phyloP scores from a whole-genome alignment of 2,888 invertebrate species.

The Lagria hirta region DNA sequence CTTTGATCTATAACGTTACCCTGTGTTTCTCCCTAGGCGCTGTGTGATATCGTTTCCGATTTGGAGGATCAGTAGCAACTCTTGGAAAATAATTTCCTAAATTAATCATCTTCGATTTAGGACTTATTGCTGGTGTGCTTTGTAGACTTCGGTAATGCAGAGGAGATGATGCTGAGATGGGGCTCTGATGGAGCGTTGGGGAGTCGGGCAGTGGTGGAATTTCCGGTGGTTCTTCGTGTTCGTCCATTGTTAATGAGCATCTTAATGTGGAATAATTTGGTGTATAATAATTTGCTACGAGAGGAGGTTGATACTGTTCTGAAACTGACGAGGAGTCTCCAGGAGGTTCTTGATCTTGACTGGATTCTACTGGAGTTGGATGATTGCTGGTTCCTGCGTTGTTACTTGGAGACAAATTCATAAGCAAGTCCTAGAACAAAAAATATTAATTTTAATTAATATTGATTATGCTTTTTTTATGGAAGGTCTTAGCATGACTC shows the following conservation, averaged over 20 bases:
- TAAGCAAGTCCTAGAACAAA: slow-evolving; percentile 59
- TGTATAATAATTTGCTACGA: slow-evolving; percentile 57
- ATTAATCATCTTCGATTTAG: slow-evolving; percentile 52
- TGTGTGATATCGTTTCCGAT: slow-evolving; percentile 61
- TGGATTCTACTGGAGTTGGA: slow-evolving; percentile 52
- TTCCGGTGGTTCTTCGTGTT: slow-evolving; percentile 44
- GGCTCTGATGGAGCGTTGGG: slow-evolving; percentile 46
- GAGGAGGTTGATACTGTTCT: slow-evolving; percentile 59
- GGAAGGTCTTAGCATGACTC: no score
- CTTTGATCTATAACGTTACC: slow-evolving; percentile 39
- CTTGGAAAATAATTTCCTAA: slow-evolving; percentile 52
- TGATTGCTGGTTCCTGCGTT: slow-evolving; percentile 48
- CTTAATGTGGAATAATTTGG: slow-evolving; percentile 58
- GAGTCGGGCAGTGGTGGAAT: slow-evolving; percentile 51
- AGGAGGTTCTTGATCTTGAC: slow-evolving; percentile 49
- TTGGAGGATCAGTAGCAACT: slow-evolving; percentile 53
- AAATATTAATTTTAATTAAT: no score
- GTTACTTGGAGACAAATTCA: slow-evolving; percentile 60
- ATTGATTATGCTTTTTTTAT: no score
- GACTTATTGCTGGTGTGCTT: slow-evolving; percentile 49
- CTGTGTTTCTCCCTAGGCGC: slow-evolving; percentile 63
- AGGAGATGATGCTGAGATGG: slow-evolving; percentile 41
- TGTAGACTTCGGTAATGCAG: slow-evolving; percentile 52
- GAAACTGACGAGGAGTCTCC: slow-evolving; percentile 50
- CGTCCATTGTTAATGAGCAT: slow-evolving; percentile 38